A percentile compares a stretch with the other conserved stretches of the same genome.
Evolutionary conservation across 2,797 vertebrate species (phyloP).

Genomic region (Scarus forsteni): DNA sequence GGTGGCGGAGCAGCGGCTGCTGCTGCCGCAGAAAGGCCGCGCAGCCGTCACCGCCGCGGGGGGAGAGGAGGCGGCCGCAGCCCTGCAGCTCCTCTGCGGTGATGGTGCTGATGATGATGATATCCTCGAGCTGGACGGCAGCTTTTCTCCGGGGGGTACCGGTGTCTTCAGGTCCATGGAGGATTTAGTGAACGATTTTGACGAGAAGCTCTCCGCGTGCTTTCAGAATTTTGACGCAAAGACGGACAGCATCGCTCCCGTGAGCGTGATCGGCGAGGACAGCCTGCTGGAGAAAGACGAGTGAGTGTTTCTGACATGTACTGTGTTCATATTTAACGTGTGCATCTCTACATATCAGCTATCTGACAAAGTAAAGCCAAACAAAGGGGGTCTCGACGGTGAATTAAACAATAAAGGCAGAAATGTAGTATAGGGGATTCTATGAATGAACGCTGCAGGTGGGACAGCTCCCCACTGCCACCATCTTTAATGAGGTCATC

Average conservation of each 20-base stretch:
- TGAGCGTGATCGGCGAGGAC: constrained; percentile 86
- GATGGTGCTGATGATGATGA: constrained; percentile 39
- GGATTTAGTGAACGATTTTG: constrained; percentile 76
- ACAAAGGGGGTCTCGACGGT: background rate
- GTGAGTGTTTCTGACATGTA: constrained; percentile 82
- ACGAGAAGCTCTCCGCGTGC: constrained; percentile 88
- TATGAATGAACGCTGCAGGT: background rate
- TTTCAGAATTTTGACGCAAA: constrained; percentile 81
- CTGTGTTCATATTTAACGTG: background rate
- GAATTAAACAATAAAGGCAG: no score
- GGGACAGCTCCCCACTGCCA: constrained; percentile 5
- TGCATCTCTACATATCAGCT: background rate
- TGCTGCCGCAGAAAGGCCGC: constrained; percentile 58
- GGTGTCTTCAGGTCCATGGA: constrained; percentile 63
- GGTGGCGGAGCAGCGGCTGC: constrained; percentile 40
- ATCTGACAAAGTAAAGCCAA: background rate
- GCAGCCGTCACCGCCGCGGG: constrained; percentile 66
- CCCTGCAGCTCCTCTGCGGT: constrained; percentile 30
- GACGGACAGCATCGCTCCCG: constrained; percentile 78
- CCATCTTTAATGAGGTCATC: constrained; percentile 18
- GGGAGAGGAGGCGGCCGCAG: constrained; percentile 46
- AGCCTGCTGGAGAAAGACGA: constrained; percentile 89
- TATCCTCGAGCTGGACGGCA: constrained; percentile 42
- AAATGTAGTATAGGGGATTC: background rate
- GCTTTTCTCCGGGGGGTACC: constrained; percentile 40